phyloP scores from a whole-genome alignment of 2,888 invertebrate genomes.

The Adineta ricciae region DNA sequence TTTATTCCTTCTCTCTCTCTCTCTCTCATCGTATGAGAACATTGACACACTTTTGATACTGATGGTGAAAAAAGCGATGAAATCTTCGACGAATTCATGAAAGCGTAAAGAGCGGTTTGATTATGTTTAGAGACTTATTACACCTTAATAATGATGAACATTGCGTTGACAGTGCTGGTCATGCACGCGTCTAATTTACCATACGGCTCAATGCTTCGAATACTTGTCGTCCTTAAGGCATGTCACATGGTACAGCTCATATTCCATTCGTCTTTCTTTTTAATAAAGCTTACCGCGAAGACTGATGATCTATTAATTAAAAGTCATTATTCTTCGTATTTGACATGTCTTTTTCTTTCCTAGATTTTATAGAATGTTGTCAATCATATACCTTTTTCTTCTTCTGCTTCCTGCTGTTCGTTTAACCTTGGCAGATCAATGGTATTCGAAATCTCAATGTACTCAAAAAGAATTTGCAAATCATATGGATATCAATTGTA shows the following conservation, averaged over 20 bases:
- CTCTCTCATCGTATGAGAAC: background rate
- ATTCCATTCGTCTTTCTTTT: background rate
- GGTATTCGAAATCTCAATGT: too few species aligned
- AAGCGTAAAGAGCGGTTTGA: background rate
- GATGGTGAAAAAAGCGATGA: background rate
- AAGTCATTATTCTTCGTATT: background rate
- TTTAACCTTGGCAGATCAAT: too few species aligned
- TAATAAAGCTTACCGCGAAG: background rate
- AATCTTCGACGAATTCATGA: background rate
- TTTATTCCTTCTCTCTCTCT: background rate
- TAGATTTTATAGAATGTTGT: too few species aligned
- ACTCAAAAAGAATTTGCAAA: too few species aligned
- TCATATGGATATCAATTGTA: too few species aligned
- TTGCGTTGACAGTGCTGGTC: background rate
- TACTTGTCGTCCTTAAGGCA: background rate
- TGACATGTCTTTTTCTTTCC: too few species aligned
- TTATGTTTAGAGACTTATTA: background rate
- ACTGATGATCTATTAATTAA: background rate
- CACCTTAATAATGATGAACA: background rate
- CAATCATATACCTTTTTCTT: too few species aligned
- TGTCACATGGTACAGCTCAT: background rate
- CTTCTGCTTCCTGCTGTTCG: too few species aligned
- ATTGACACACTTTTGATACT: background rate
- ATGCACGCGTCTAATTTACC: background rate
- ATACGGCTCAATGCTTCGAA: background rate